Percentiles rank a stretch among this genome's conserved stretches.
Conservation (phyloP, 2,888 invertebrate species). For the Parochlus steinenii region DNA sequence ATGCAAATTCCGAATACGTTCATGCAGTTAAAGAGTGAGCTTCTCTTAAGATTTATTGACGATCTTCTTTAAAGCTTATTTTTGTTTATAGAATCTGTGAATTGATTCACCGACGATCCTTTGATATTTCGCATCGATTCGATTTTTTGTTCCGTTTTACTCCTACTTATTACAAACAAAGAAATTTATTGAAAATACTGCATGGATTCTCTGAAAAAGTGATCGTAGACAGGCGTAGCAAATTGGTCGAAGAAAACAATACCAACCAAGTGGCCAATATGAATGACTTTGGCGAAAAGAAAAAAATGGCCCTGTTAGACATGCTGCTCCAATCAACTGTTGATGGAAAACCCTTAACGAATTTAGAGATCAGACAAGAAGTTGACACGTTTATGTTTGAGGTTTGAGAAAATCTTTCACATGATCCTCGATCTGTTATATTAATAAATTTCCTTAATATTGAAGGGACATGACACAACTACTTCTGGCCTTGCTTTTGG, state of each 20-base stretch:
- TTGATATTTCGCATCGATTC: conserved; percentile 13
- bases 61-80: no score
- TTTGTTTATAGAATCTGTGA: conserved; percentile 3
- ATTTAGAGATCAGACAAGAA: conserved; percentile 45
- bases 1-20: conserved; percentile 53
- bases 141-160: conserved; percentile 6
- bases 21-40: conserved; percentile 54
- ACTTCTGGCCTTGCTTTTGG: conserved; percentile 22
- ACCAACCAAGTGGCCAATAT: no score
- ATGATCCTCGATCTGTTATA: no score
- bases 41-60: no score
- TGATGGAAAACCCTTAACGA: conserved; percentile 38
- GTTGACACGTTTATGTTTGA: conserved; percentile 62
- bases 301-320: conserved; percentile 50
- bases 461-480: conserved; percentile 21
- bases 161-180: conserved; percentile 1
- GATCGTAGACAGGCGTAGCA: conserved; percentile 23
- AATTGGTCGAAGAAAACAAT: no score
- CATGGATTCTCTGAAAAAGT: conserved; percentile 31
- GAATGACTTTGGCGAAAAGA: conserved; percentile 33
- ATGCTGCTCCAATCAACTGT: conserved; percentile 41
- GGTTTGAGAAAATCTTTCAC: no score
- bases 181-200: conserved; percentile 22
- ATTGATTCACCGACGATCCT: conserved; percentile 27
- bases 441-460: no score